A percentile compares a stretch with the other conserved stretches of the same genome.
Conservation (phyloP, 2,888 invertebrate genomes). For the Uloborus plumipes region DNA sequence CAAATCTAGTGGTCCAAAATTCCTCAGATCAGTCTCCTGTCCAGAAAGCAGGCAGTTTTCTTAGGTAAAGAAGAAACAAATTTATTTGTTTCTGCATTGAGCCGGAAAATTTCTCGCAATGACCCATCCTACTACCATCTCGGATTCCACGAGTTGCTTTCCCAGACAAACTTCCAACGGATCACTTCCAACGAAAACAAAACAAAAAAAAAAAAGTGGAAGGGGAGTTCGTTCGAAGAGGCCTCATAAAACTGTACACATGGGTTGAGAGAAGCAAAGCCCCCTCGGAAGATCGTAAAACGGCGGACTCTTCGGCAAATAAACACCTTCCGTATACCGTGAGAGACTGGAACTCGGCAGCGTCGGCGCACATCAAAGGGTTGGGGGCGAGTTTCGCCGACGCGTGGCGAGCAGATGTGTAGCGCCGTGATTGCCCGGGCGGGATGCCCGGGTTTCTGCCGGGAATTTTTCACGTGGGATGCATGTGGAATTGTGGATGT, state of each 20-base stretch:
- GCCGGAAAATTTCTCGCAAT: background rate
- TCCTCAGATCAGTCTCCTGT: too few species aligned
- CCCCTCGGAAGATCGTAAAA: conserved; percentile 30
- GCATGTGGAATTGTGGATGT: too few species aligned
- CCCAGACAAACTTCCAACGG: too few species aligned
- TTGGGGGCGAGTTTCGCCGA: conserved; percentile 45
- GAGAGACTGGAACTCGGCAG: conserved; percentile 5
- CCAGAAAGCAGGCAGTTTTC: too few species aligned
- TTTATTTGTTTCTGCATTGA: too few species aligned
- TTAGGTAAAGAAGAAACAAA: too few species aligned
- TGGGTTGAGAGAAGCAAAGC: conserved; percentile 6
- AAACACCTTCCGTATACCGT: conserved; percentile 53
- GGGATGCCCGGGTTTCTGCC: conserved; percentile 29
- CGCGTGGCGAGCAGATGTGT: conserved; percentile 55
- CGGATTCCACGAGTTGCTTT: background rate
- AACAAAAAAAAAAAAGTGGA: conserved; percentile 4
- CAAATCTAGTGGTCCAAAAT: too few species aligned
- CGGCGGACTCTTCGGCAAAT: conserved; percentile 45
- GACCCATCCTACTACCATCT: background rate
- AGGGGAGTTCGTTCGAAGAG: conserved; percentile 17
- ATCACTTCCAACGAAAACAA: conserved; percentile 20
- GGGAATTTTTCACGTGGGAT: conserved; percentile 24
- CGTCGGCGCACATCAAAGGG: conserved; percentile 47
- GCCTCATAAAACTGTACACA: conserved; percentile 35
- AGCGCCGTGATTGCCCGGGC: conserved; percentile 47